Evolutionary conservation across 2,888 invertebrate species (phyloP).

Genomic region (Sarcophaga variegata): DNA sequence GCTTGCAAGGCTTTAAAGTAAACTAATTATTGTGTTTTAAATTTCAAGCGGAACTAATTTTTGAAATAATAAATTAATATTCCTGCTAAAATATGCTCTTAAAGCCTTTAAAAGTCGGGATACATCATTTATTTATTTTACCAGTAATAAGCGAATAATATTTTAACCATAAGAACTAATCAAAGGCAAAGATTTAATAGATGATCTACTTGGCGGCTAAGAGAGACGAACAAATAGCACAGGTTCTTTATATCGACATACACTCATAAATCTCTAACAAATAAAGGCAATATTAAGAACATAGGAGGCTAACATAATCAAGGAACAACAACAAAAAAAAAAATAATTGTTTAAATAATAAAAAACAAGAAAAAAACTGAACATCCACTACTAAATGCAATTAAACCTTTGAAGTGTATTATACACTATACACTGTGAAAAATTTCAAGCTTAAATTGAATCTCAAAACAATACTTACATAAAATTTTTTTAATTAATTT

Average conservation of each 20-base stretch:
- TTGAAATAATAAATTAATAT: no score
- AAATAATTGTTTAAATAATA: slow-evolving; percentile 31
- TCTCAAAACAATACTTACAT: not conserved
- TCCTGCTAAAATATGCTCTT: no score
- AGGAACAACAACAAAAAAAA: slow-evolving; percentile 33
- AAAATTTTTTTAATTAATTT: no score
- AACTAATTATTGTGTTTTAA: no score
- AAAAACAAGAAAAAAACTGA: slow-evolving; percentile 15
- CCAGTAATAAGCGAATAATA: slow-evolving; percentile 21
- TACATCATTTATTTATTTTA: not conserved
- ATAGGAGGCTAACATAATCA: slow-evolving; percentile 43
- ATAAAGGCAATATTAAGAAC: not conserved
- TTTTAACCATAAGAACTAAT: slow-evolving; percentile 46
- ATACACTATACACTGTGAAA: slow-evolving; percentile 19
- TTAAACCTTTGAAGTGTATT: slow-evolving; percentile 30
- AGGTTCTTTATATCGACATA: not conserved
- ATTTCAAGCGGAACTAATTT: no score
- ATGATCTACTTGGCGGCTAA: slow-evolving; percentile 26
- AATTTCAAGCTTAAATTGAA: not conserved
- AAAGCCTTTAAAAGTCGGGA: no score
- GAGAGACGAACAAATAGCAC: not conserved
- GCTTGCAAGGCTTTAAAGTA: no score
- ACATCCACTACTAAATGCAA: slow-evolving; percentile 33
- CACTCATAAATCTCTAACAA: not conserved
- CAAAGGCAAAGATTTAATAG: slow-evolving; percentile 37